A percentile compares a stretch with the other conserved stretches of the same genome.
Evolutionary conservation across 2,888 invertebrate species (phyloP).

Genomic region (Rhagophthalmus giganteus): DNA sequence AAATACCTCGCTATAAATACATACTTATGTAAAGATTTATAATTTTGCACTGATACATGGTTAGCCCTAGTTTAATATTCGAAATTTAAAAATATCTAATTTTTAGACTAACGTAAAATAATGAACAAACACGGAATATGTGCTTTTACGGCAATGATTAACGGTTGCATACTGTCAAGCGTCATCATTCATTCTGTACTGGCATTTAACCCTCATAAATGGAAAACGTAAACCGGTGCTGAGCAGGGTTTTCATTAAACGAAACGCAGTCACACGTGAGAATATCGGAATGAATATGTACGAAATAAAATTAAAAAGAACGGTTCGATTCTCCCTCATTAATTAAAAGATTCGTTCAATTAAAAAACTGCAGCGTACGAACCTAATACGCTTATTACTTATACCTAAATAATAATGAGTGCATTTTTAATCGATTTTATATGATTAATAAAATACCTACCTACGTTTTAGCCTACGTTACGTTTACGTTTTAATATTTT

Average conservation of each 20-base stretch:
- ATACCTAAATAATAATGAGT: background rate
- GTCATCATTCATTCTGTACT: slow-evolving; percentile 15
- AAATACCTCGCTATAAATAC: no score
- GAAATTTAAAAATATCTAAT: no score
- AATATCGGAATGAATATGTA: slow-evolving; percentile 6
- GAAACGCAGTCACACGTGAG: slow-evolving; percentile 12
- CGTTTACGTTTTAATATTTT: no score
- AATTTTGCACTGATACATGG: no score
- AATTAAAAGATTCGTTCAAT: slow-evolving; percentile 19
- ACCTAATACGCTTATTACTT: slow-evolving; percentile 5
- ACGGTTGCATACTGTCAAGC: slow-evolving; percentile 12
- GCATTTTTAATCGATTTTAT: slow-evolving; percentile 7
- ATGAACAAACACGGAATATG: slow-evolving; percentile 2
- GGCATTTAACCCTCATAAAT: slow-evolving; percentile 16
- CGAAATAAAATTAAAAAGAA: slow-evolving; percentile 8
- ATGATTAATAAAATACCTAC: no score
- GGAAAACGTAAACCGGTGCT: slow-evolving; percentile 16
- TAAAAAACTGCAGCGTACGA: slow-evolving; percentile 7
- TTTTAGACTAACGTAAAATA: slow-evolving; percentile 5
- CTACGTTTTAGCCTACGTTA: no score
- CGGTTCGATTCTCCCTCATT: slow-evolving; percentile 9
- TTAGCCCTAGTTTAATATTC: no score
- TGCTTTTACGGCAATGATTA: slow-evolving; percentile 7
- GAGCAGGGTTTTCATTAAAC: slow-evolving; percentile 19
- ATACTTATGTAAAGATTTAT: no score